phyloP scores from a whole-genome alignment of 1,140 invertebrate species.

The Xylocopa sonorina region DNA sequence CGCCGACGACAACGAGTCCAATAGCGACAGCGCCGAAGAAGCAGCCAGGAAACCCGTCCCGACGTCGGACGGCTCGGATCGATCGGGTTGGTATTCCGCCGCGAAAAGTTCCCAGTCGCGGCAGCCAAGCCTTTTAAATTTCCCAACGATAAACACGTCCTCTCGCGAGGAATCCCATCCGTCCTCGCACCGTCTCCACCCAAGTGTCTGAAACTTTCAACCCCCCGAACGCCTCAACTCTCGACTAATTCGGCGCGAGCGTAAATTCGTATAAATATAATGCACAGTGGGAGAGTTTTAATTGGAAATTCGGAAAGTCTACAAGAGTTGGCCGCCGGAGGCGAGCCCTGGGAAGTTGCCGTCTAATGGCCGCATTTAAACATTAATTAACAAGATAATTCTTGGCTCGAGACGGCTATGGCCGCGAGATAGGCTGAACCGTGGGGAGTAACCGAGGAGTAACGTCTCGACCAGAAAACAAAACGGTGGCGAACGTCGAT shows the following conservation, averaged over 20 bases:
- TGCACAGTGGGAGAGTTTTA: not conserved
- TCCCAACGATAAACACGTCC: no score
- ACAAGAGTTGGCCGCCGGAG: not conserved
- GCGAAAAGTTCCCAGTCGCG: not conserved
- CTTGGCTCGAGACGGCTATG: not conserved
- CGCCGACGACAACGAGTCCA: slow-evolving; percentile 35
- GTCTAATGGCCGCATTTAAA: not conserved
- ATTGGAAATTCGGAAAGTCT: not conserved
- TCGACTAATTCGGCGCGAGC: not conserved
- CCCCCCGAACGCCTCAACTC: not conserved
- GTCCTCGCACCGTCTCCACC: not conserved
- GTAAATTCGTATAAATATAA: slow-evolving; percentile 17
- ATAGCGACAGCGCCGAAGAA: slow-evolving; percentile 33
- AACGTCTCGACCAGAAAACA: not conserved
- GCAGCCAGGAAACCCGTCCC: slow-evolving; percentile 40
- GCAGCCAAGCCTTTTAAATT: no score
- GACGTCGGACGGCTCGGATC: slow-evolving; percentile 18
- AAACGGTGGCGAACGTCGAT: not conserved
- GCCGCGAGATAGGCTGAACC: no score
- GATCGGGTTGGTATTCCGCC: slow-evolving; percentile 38
- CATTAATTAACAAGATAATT: not conserved
- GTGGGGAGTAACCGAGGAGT: not conserved
- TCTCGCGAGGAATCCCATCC: not conserved
- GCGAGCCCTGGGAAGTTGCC: not conserved
- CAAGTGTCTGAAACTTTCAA: not conserved